phyloP scores from a whole-genome alignment of 2,888 invertebrate species.

The Trimorus sp. region DNA sequence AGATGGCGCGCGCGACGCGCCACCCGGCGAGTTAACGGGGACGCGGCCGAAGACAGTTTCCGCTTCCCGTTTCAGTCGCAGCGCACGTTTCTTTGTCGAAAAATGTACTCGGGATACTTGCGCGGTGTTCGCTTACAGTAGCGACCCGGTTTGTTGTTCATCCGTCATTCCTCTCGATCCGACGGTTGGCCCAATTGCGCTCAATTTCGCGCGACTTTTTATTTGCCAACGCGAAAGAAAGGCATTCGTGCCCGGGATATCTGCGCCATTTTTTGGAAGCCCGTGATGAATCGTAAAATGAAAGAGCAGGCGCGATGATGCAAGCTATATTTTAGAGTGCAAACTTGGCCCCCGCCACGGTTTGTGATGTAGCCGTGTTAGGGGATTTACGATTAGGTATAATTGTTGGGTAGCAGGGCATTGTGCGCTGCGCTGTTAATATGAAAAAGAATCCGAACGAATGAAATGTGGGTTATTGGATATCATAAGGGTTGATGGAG shows the following conservation, averaged over 20 bases:
- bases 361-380: constrained; percentile 8
- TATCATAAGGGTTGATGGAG: too few relatives aligned
- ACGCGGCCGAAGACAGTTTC: constrained; percentile 10
- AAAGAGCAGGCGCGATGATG: constrained; percentile 6
- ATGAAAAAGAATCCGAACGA: too few relatives aligned
- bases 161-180: constrained; percentile 28
- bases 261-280: constrained; percentile 9
- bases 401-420: too few relatives aligned
- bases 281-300: constrained; percentile 24
- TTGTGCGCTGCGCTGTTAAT: too few relatives aligned
- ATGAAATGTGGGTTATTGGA: too few relatives aligned
- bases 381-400: neutral
- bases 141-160: constrained; percentile 36
- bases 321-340: neutral
- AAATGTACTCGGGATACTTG: constrained; percentile 43
- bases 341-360: constrained; percentile 6
- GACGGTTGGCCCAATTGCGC: constrained; percentile 46
- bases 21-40: constrained; percentile 22
- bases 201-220: constrained; percentile 37
- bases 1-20: constrained; percentile 47
- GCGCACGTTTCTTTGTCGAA: constrained; percentile 21
- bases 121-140: constrained; percentile 5
- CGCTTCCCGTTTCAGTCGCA: constrained; percentile 26
- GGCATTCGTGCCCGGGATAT: neutral
- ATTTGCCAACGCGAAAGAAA: constrained; percentile 28